These are phyloP conservation scores for Crotalus viridis DNA, from an alignment of 2,113 vertebrate genomes.

Conservation along the genomic window DNA sequence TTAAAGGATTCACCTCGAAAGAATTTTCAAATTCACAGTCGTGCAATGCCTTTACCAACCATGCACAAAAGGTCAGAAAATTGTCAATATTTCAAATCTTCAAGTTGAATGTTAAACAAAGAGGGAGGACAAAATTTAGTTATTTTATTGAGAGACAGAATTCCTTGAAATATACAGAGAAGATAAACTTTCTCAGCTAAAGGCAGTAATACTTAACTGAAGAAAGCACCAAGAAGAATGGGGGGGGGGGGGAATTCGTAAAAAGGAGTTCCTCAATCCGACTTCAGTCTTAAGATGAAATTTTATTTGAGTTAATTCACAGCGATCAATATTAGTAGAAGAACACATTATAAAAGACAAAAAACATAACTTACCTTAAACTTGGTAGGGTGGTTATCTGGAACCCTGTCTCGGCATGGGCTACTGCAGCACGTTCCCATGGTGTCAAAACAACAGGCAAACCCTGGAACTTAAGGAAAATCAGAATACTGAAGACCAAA, in stretches of 20 bases:
- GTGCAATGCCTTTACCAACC: neutral
- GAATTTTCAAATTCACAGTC: neutral
- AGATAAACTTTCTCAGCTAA: constrained; percentile 4
- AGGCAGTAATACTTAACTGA: neutral
- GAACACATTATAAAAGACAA: neutral
- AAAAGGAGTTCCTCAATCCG: neutral
- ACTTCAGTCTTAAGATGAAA: neutral
- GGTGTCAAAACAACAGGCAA: constrained; percentile 81
- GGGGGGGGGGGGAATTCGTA: neutral
- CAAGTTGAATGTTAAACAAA: neutral
- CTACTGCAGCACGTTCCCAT: constrained; percentile 99
- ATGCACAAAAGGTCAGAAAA: neutral
- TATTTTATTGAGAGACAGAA: neutral
- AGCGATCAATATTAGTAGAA: neutral
- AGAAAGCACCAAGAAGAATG: neutral
- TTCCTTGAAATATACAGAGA: neutral
- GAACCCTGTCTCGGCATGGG: constrained; percentile 89
- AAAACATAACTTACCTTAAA: constrained; percentile 81
- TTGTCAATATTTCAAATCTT: neutral
- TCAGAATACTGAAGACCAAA: neutral
- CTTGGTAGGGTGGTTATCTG: constrained; percentile 96
- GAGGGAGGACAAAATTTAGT: neutral
- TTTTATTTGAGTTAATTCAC: constrained; percentile 1
- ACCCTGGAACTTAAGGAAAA: constrained; percentile 68
- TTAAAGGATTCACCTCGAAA: neutral